Evolutionary conservation across 2,888 invertebrate genomes (phyloP).

Genomic region (Drosophila longiperda): DNA sequence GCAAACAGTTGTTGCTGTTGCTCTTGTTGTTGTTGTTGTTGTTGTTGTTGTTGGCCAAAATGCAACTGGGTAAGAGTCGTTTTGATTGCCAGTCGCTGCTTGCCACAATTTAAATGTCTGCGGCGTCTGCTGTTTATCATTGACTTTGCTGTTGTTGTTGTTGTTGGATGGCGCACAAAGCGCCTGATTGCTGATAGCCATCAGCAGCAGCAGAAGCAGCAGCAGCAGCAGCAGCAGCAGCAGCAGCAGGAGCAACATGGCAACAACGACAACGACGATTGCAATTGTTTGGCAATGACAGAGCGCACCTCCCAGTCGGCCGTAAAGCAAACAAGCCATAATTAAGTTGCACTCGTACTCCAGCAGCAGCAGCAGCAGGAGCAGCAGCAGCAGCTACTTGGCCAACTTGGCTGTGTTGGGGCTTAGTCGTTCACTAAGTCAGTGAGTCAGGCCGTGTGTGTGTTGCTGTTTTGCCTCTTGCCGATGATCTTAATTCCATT

Average conservation of each 20-base stretch:
- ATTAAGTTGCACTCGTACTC: slow-evolving; percentile 73
- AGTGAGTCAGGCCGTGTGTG: slow-evolving; percentile 66
- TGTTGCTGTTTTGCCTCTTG: slow-evolving; percentile 24
- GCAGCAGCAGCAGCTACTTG: slow-evolving; percentile 24
- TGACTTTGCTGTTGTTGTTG: slow-evolving; percentile 36
- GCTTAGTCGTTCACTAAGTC: slow-evolving; percentile 77
- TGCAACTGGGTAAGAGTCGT: slow-evolving; percentile 41
- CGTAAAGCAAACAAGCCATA: slow-evolving; percentile 78
- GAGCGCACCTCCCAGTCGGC: slow-evolving; percentile 79
- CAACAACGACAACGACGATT: slow-evolving; percentile 40
- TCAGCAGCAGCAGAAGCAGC: slow-evolving; percentile 56
- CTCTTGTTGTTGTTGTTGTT: slow-evolving; percentile 38
- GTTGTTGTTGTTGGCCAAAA: slow-evolving; percentile 30
- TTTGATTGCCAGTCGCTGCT: slow-evolving; percentile 34
- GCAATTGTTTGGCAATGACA: slow-evolving; percentile 81
- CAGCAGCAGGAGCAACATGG: slow-evolving; percentile 37
- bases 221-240: slow-evolving; percentile 8
- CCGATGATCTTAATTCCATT: slow-evolving; percentile 82
- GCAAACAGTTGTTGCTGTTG: slow-evolving; percentile 15
- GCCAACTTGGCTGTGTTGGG: slow-evolving; percentile 9
- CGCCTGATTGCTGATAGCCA: slow-evolving; percentile 82
- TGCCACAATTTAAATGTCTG: slow-evolving; percentile 57
- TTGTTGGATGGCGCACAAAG: slow-evolving; percentile 73
- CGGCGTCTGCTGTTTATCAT: slow-evolving; percentile 71
- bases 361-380: slow-evolving; percentile 17